Percentiles rank a stretch among this genome's conserved stretches.
Evolutionary conservation across 1,140 invertebrate genomes (phyloP).

Genomic region (Solenopsis invicta): DNA sequence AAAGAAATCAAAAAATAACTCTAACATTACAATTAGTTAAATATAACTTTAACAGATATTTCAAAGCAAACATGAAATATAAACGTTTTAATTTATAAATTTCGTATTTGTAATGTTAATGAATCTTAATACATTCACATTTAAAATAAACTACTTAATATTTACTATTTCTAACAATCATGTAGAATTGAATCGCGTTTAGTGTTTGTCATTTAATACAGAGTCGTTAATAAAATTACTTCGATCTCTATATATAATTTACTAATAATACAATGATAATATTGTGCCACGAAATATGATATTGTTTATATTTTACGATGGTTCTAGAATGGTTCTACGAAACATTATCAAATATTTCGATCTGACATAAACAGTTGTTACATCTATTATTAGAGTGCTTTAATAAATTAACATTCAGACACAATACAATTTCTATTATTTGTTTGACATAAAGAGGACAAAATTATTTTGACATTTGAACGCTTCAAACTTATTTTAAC

Average conservation of each 20-base stretch:
- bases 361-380: neutral
- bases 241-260: constrained; percentile 10
- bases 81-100: neutral
- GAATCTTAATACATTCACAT: neutral
- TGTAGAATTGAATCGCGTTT: neutral
- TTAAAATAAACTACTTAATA: too few species aligned
- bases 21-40: neutral
- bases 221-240: neutral
- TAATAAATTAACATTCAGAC: constrained; percentile 6
- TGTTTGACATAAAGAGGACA: neutral
- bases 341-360: constrained; percentile 5
- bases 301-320: neutral
- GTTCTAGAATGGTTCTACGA: neutral
- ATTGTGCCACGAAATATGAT: constrained; percentile 1
- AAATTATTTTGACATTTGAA: neutral
- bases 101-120: neutral
- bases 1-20: neutral
- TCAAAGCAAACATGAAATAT: neutral
- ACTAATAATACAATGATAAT: neutral
- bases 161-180: neutral
- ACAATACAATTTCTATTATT: neutral
- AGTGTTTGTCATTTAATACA: neutral
- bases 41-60: neutral
- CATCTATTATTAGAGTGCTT: neutral
- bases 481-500: neutral